Conservation (phyloP, 2,113 vertebrate species). For the Abramis brama region DNA sequence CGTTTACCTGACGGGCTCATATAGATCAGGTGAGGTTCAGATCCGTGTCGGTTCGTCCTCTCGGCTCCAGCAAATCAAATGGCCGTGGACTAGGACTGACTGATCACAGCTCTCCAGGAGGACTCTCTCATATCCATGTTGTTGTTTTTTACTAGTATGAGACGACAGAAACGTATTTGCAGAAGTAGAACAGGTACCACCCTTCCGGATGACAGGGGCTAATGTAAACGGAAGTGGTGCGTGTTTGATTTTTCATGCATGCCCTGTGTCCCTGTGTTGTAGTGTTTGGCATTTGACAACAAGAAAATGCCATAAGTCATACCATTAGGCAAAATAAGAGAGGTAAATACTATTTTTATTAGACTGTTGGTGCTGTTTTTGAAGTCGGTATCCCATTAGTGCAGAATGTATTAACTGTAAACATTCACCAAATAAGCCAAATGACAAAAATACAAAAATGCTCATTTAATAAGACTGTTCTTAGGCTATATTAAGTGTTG, state of each 20-base stretch:
- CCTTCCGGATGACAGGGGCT: constrained; percentile 59
- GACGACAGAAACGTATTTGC: constrained; percentile 45
- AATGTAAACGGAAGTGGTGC: constrained; percentile 48
- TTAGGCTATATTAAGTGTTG: background rate
- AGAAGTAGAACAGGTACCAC: constrained; percentile 57
- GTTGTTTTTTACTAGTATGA: background rate
- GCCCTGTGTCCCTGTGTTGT: background rate
- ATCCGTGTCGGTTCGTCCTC: background rate
- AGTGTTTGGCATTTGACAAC: background rate
- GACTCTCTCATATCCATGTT: background rate
- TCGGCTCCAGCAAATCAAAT: background rate
- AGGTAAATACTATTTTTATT: background rate
- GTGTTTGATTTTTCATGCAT: constrained; percentile 21
- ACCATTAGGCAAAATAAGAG: background rate
- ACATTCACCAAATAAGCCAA: background rate
- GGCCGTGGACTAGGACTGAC: background rate
- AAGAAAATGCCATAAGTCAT: background rate
- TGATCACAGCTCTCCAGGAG: background rate
- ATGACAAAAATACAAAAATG: background rate
- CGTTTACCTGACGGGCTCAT: background rate
- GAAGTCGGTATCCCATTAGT: background rate
- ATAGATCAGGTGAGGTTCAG: background rate
- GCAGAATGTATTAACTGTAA: background rate
- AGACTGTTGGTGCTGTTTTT: background rate
- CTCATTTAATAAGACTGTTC: background rate